phyloP scores from a whole-genome alignment of 1,140 invertebrate species.

The Calliphora vicina region DNA sequence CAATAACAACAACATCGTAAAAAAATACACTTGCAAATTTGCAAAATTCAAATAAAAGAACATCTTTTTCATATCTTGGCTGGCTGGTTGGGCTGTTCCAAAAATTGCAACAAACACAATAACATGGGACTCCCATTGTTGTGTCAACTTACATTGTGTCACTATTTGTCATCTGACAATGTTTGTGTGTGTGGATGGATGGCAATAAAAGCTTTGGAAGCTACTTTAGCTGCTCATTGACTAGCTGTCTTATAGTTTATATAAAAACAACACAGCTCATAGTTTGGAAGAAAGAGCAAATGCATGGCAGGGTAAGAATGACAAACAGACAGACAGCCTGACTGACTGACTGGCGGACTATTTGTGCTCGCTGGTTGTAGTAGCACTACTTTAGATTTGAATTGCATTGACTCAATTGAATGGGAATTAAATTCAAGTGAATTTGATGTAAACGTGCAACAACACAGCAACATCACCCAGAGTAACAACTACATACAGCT shows the following conservation, averaged over 20 bases:
- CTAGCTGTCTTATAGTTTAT: too few species aligned
- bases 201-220: not conserved
- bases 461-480: not conserved
- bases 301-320: not conserved
- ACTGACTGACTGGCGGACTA: not conserved
- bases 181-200: not conserved
- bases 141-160: slow-evolving; percentile 35
- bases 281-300: too few species aligned
- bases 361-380: not conserved
- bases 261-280: too few species aligned
- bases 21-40: slow-evolving; percentile 6
- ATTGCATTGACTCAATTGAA: slow-evolving; percentile 32
- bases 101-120: not conserved
- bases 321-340: not conserved
- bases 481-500: not conserved
- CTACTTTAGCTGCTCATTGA: not conserved
- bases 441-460: slow-evolving; percentile 33
- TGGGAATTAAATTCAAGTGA: slow-evolving; percentile 32
- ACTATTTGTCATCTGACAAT: slow-evolving; percentile 34
- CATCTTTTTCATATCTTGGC: slow-evolving; percentile 13
- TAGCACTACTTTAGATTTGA: slow-evolving; percentile 1
- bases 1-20: not conserved
- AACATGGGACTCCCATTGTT: slow-evolving; percentile 29
- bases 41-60: not conserved
- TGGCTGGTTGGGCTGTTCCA: too few species aligned